Evolutionary conservation across 2,888 invertebrate genomes (phyloP).

Genomic region (Drosophila infuscata): DNA sequence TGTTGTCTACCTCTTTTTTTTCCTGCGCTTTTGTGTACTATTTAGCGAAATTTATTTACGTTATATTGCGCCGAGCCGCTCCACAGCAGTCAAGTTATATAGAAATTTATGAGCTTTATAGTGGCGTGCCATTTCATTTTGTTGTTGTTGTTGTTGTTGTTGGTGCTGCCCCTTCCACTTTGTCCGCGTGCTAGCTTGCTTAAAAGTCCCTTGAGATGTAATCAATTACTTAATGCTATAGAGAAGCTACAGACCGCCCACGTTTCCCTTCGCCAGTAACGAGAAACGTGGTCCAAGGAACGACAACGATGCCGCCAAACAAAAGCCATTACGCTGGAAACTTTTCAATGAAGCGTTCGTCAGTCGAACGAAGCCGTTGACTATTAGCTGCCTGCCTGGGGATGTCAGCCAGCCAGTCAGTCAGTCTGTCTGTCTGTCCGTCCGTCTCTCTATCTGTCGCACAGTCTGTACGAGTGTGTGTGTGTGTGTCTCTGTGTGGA

Average conservation of each 20-base stretch:
- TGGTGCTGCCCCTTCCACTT: not conserved
- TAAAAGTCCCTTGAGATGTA: conserved; percentile 84
- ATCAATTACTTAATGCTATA: conserved; percentile 85
- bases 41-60: conserved; percentile 73
- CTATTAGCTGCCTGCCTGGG: conserved; percentile 70
- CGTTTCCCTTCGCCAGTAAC: not conserved
- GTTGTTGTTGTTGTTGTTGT: conserved; percentile 32
- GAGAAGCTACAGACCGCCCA: conserved; percentile 55
- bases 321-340: conserved; percentile 82
- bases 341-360: conserved; percentile 81
- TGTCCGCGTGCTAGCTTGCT: conserved; percentile 62
- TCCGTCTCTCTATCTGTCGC: conserved; percentile 33
- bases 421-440: conserved; percentile 22
- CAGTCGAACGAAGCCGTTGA: conserved; percentile 69
- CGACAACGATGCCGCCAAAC: conserved; percentile 58
- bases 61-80: conserved; percentile 67
- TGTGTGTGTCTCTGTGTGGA: conserved; percentile 20
- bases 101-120: conserved; percentile 81
- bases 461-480: conserved; percentile 24
- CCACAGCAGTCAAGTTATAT: conserved; percentile 73
- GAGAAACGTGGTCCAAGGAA: conserved; percentile 18
- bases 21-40: conserved; percentile 58
- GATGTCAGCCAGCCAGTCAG: conserved; percentile 51
- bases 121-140: conserved; percentile 76
- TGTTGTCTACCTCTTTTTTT: conserved; percentile 43